Evolutionary conservation across 1,140 invertebrate species (phyloP), one percentile per base, ranked within the genome.

Genomic region (Pentalonia nigronervosa): DNA sequence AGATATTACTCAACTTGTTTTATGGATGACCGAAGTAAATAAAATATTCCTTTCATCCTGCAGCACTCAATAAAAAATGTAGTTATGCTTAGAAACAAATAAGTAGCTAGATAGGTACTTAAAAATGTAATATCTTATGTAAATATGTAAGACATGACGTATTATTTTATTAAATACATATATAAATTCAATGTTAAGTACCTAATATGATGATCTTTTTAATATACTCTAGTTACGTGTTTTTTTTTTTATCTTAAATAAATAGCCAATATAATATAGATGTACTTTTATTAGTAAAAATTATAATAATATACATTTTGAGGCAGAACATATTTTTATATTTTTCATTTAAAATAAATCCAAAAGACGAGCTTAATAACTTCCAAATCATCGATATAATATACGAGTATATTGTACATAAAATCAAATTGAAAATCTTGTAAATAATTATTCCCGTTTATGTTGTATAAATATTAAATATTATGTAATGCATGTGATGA

Each of bases 141-240:
- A 84, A 45, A 30, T 23, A 84, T 47, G 25, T 84, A 41, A 84
- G 34, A 84, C 34, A 84, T 41, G 81, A 41, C 36, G 21, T 36
- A 25, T 67, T 67, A 67, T 84, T 84, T 45, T 45, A 34, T 81
- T 36, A 7, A 84, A 45, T 21, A 45, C 34, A 84, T 9, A 84
- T 84, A 84, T 84, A 84, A 84, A 84, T 41, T 84, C 81, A 84
- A 84, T 84, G 34, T 84, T 86, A 47, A 25, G 60, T 67, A 67
- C 60, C 60, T 67, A 30, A 67, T 67, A 67, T n/a, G 30, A 67
- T 67, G 30, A 67, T n/a, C 60, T 30, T 67, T n/a, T 67, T 67
- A 67, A 67, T 67, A 67, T 4, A 67, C 60, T 67, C 30, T 30
- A 67, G 60, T 41, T 36, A 41, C 34, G 45, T 86, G 25, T 9